These are phyloP conservation scores for Atta colombica DNA, from an alignment of 1,140 invertebrate genomes.

Conservation along the genomic window DNA sequence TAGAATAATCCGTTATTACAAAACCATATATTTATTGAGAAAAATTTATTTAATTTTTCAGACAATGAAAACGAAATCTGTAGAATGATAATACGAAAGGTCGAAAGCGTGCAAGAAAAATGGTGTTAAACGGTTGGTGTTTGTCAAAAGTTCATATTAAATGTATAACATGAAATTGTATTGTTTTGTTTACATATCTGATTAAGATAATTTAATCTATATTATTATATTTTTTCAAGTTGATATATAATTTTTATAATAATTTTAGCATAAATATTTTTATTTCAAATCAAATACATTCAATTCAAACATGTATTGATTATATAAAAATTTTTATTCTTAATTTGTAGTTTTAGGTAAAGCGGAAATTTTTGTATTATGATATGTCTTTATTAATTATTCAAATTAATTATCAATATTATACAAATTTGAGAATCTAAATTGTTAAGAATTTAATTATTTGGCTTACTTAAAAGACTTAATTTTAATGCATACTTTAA, in stretches of 20 bases:
- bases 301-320: background rate
- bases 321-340: background rate
- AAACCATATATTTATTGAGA: constrained; percentile 39
- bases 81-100: background rate
- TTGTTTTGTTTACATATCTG: background rate
- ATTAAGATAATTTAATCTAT: background rate
- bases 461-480: background rate
- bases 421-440: background rate
- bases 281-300: background rate
- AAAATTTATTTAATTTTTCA: constrained; percentile 27
- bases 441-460: background rate
- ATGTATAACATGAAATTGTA: background rate
- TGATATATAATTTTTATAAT: background rate
- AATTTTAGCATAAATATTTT: background rate
- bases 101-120: background rate
- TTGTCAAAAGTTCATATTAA: background rate
- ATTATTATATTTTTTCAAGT: background rate
- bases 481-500: background rate
- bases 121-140: background rate
- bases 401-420: constrained; percentile 5
- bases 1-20: constrained; percentile 17
- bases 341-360: background rate
- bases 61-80: background rate
- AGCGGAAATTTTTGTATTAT: background rate
- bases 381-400: background rate